Evolutionary conservation across 1,140 invertebrate species (phyloP), one percentile per base, ranked within the genome.

Genomic region (Aphelinus certus): DNA sequence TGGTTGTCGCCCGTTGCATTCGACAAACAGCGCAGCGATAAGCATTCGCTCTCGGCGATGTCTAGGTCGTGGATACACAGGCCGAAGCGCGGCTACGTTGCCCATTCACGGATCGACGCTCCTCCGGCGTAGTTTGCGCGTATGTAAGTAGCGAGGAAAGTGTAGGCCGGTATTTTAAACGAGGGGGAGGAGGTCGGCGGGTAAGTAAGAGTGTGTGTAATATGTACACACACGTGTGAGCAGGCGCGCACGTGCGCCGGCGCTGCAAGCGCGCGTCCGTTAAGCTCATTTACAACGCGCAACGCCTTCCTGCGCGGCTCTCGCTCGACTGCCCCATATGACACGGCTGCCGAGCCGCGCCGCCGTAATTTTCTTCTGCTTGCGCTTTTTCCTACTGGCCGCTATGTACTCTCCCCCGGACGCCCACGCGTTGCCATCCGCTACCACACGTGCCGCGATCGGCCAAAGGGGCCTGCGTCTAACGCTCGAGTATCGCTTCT

Each of bases 291-390:
- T 69, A 67, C 45, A 26, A 26, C 26, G 26, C 26, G 58, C 58
- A 69, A 51, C 57, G 67, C 67, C 67, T 58, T 69, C 67, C 46
- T 69, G 67, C 6, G 53, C 26, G 53, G 46, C 57, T 69, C 56
- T 48, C 67, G 65, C 65, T 67, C 65, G 65, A 67, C 65, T 67
- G 65, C 65, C 65, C 65, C 65, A 67, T 57, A 67, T 67, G 65
- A 67, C 65, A 67, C 65, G 53, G 26, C 26, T 26, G 26, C 26
- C 26, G 26, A n/a, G 45, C 26, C 9, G 58, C 26, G 1, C 57
- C 47, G 3, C 47, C 48, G 63, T 65, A 65, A 65, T 65, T 65
- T 65, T 65, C 63, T 64, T 64, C 7, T 64, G 26, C 26, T 26
- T 46, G 5, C 47, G 2, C 7, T 64, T 64, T 65, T 26, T 65